Conservation (phyloP, 2,797 vertebrate genomes). For the Oreochromis grahami region DNA sequence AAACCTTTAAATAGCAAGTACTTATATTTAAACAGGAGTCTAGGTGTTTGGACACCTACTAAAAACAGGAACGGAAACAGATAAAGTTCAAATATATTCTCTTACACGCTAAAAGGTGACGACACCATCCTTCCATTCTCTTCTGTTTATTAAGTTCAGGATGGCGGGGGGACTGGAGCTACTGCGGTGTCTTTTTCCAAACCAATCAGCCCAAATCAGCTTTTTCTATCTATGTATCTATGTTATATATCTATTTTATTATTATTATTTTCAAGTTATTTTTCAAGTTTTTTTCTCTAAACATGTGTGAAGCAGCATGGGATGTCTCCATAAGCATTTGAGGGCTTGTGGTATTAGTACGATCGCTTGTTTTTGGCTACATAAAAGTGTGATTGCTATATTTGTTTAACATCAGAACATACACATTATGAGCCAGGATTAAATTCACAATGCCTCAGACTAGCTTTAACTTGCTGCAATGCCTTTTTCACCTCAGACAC, state of each 20-base stretch:
- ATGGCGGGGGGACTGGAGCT: accelerated
- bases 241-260: not conserved
- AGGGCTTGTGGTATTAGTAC: not conserved
- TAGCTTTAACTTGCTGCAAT: not conserved
- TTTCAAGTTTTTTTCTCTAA: not conserved
- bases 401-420: not conserved
- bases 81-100: not conserved
- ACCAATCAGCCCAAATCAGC: not conserved
- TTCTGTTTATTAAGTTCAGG: not conserved
- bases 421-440: not conserved
- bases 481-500: not conserved
- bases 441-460: not conserved
- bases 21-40: not conserved
- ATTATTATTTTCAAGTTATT: not conserved
- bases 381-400: not conserved
- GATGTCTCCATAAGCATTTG: not conserved
- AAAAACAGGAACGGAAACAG: not conserved
- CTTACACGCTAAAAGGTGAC: not conserved
- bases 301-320: not conserved
- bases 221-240: not conserved
- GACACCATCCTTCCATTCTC: not conserved
- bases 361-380: accelerated
- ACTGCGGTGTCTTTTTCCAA: not conserved
- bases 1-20: not conserved
- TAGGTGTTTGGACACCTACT: not conserved